Percentiles rank a stretch among this genome's conserved stretches.
Conservation (phyloP, 2,113 vertebrate species). For the Chlamydotis undulata region DNA sequence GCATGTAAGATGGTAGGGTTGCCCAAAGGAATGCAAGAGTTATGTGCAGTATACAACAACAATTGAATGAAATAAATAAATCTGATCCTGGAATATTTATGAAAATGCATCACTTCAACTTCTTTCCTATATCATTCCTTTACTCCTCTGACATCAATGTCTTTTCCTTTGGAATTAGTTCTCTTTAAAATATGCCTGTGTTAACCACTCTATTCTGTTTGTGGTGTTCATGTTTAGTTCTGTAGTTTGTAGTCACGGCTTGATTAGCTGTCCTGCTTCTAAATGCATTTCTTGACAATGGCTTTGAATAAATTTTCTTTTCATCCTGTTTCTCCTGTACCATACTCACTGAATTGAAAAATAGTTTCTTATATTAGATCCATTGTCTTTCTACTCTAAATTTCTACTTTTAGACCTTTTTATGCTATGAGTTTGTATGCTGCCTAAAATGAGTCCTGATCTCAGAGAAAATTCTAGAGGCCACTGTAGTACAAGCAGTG, state of each 20-base stretch:
- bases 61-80: background rate
- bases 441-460: background rate
- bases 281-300: background rate
- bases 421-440: background rate
- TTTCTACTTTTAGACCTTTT: background rate
- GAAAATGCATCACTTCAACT: background rate
- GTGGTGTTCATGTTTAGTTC: background rate
- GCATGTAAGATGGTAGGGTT: background rate
- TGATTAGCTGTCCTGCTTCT: background rate
- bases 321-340: background rate
- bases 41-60: background rate
- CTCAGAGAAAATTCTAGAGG: background rate
- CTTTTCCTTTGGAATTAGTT: background rate
- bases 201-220: background rate
- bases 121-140: background rate
- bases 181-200: background rate
- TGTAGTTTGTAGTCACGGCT: background rate
- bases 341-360: background rate
- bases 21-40: background rate
- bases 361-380: background rate
- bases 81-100: background rate
- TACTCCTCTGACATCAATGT: background rate
- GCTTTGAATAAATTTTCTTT: background rate
- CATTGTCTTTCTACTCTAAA: background rate
- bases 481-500: background rate